Conservation (phyloP, 2,113 vertebrate genomes). For the Choloepus hoffmanni region DNA sequence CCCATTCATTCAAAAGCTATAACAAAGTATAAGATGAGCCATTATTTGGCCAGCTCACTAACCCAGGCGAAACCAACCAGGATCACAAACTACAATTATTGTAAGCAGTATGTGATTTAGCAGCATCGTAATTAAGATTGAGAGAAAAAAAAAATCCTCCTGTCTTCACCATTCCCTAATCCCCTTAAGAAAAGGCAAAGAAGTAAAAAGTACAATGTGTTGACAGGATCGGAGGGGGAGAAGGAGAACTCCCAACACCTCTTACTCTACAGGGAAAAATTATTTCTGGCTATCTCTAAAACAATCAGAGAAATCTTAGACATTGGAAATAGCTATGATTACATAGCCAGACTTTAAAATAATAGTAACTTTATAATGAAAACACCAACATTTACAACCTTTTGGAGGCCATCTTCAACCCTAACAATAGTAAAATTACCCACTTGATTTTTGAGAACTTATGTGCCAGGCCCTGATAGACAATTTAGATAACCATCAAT, state of each 20-base stretch:
- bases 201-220: neutral
- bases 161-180: neutral
- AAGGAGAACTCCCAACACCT: neutral
- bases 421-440: too few species aligned
- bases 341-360: neutral
- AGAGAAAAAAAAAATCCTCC: neutral
- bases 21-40: neutral
- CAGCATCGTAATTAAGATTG: neutral
- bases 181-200: neutral
- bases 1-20: neutral
- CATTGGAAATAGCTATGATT: neutral
- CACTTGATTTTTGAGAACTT: too few species aligned
- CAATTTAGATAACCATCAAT: too few species aligned
- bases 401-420: too few species aligned
- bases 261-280: neutral
- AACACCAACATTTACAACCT: too few species aligned
- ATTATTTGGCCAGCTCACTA: constrained; percentile 28
- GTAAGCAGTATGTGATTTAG: neutral
- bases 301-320: neutral
- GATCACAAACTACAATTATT: neutral
- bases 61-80: constrained; percentile 35
- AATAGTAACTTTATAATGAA: neutral
- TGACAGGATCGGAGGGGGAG: neutral
- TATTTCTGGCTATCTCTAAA: neutral
- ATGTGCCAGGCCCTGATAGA: too few species aligned